Percentiles rank a stretch among this genome's conserved stretches.
These are phyloP conservation scores for Muscidifurax raptorellus DNA, from an alignment of 1,140 invertebrate species.

Conservation along the genomic window DNA sequence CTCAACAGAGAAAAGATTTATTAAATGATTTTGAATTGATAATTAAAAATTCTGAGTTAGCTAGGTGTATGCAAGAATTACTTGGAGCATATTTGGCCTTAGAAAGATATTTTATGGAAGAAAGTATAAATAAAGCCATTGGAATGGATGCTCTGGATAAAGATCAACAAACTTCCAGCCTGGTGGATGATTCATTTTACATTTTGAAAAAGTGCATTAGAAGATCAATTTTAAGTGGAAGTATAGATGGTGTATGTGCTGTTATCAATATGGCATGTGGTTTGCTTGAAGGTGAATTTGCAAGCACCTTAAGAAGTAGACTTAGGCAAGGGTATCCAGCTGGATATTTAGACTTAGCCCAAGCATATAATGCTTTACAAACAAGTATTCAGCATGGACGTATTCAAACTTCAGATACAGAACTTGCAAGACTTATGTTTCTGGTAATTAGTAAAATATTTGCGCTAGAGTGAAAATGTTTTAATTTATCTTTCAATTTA, in stretches of 20 bases:
- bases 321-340: slow-evolving; percentile 90
- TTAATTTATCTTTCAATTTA: neutral
- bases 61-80: slow-evolving; percentile 91
- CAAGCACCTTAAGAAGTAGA: slow-evolving; percentile 83
- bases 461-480: neutral
- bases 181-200: slow-evolving; percentile 99
- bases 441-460: slow-evolving; percentile 77
- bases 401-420: slow-evolving; percentile 87
- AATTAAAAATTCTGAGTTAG: slow-evolving; percentile 87
- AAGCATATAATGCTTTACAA: slow-evolving; percentile 88
- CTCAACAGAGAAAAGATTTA: slow-evolving; percentile 76
- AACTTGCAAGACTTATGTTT: slow-evolving; percentile 83
- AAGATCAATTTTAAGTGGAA: slow-evolving; percentile 91
- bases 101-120: slow-evolving; percentile 97
- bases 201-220: slow-evolving; percentile 97
- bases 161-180: slow-evolving; percentile 88
- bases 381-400: slow-evolving; percentile 89
- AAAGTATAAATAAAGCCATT: slow-evolving; percentile 96
- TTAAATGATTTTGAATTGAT: slow-evolving; percentile 81
- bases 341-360: slow-evolving; percentile 88
- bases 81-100: slow-evolving; percentile 93
- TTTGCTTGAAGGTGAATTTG: slow-evolving; percentile 91
- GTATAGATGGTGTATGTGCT: slow-evolving; percentile 96
- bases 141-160: slow-evolving; percentile 86
- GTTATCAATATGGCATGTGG: slow-evolving; percentile 96